A percentile compares a stretch with the other conserved stretches of the same genome.
phyloP scores from a whole-genome alignment of 2,113 vertebrate species.

The Pantherophis guttatus region DNA sequence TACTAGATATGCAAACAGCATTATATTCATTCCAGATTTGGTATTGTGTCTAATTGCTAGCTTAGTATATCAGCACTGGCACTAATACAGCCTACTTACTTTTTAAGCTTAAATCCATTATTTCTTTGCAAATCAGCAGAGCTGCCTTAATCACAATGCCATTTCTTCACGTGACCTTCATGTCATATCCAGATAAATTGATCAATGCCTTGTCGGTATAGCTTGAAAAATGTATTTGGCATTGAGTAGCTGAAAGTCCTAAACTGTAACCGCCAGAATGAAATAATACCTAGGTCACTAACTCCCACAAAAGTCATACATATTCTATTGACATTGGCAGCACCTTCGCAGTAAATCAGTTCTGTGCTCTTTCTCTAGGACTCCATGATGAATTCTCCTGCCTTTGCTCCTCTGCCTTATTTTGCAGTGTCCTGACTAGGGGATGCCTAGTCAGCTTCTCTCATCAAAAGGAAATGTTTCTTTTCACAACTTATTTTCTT shows the following conservation, averaged over 20 bases:
- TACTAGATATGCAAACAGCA: fast-evolving
- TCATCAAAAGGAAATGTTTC: not conserved
- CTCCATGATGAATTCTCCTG: constrained; percentile 9
- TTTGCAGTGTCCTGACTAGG: not conserved
- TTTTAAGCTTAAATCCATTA: not conserved
- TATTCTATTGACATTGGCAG: constrained; percentile 31
- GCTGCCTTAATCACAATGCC: not conserved
- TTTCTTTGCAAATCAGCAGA: constrained; percentile 37
- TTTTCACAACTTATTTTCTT: constrained; percentile 11
- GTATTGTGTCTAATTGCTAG: not conserved
- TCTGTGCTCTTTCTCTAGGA: constrained; percentile 1
- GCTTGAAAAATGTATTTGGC: constrained; percentile 21
- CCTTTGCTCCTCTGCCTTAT: not conserved
- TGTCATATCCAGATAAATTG: not conserved
- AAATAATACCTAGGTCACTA: constrained; percentile 9
- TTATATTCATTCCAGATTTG: constrained; percentile 13
- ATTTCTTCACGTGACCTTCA: not conserved
- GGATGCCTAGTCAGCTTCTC: not conserved
- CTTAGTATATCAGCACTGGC: not conserved
- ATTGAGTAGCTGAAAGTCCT: not conserved
- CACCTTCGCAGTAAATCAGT: constrained; percentile 21
- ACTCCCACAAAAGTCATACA: not conserved
- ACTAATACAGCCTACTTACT: not conserved
- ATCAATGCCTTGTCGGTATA: not conserved
- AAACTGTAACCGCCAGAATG: not conserved